A percentile compares a stretch with the other conserved stretches of the same genome.
These are phyloP conservation scores for Pseudanteris insignis DNA, from an alignment of 2,888 invertebrate species.

Conservation along the genomic window DNA sequence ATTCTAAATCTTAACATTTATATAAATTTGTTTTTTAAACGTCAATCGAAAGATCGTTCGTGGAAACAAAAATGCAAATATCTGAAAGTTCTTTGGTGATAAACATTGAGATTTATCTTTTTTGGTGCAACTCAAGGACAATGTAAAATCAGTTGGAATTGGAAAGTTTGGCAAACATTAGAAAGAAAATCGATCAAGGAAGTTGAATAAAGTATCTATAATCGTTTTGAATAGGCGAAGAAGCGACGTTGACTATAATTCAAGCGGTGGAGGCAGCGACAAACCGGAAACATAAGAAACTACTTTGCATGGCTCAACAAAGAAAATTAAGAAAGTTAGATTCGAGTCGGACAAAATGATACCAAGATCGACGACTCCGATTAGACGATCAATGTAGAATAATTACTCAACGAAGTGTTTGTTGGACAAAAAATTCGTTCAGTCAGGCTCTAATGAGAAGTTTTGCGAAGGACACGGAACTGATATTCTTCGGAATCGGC, in stretches of 20 bases:
- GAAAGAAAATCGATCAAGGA: conserved; percentile 20
- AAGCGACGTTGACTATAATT: background rate
- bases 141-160: too few species aligned
- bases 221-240: conserved; percentile 24
- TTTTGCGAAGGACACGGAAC: too few species aligned
- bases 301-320: conserved; percentile 17
- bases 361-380: conserved; percentile 24
- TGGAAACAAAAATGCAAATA: too few species aligned
- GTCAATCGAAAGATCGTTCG: too few species aligned
- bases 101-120: background rate
- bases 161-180: conserved; percentile 27
- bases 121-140: too few species aligned
- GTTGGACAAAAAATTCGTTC: conserved; percentile 10
- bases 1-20: too few species aligned
- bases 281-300: conserved; percentile 19
- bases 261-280: background rate
- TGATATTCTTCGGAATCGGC: too few species aligned
- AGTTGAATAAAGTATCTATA: too few species aligned
- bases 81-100: too few species aligned
- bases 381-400: conserved; percentile 21
- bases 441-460: background rate
- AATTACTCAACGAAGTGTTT: conserved; percentile 8
- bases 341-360: conserved; percentile 14
- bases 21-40: too few species aligned
- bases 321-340: conserved; percentile 34